Percentiles rank a stretch among this genome's conserved stretches.
phyloP scores from a whole-genome alignment of 2,113 vertebrate species.

The Notothenia coriiceps region DNA sequence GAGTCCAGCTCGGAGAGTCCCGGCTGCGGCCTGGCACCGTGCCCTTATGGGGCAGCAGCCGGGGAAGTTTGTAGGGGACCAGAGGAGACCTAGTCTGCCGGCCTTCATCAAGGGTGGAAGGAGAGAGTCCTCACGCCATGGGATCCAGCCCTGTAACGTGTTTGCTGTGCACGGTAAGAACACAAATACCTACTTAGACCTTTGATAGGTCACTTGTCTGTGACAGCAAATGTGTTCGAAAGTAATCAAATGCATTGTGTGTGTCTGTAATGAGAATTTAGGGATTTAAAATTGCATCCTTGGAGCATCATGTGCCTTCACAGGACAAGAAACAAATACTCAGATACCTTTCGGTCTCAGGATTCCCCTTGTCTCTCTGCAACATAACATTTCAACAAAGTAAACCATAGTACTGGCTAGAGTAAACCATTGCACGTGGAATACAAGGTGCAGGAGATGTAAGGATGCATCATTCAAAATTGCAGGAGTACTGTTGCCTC shows the following conservation, averaged over 20 bases:
- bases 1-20: conserved; percentile 73
- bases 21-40: conserved; percentile 84
- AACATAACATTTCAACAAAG: neutral
- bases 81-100: conserved; percentile 97
- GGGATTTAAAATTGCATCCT: neutral
- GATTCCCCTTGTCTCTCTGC: neutral
- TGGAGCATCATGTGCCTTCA: neutral
- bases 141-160: conserved; percentile 90
- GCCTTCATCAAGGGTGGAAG: conserved; percentile 94
- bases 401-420: neutral
- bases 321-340: neutral
- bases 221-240: neutral
- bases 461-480: neutral
- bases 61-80: conserved; percentile 97
- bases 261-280: neutral
- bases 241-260: neutral
- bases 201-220: neutral
- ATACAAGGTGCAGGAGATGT: neutral
- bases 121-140: conserved; percentile 92
- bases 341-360: neutral
- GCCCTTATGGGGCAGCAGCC: conserved; percentile 99
- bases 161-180: conserved; percentile 96
- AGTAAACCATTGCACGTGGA: neutral
- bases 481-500: neutral
- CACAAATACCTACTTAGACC: neutral